Base-by-base conservation (phyloP, 2,888 invertebrate genomes). In the Leucozona laternaria region DNA sequence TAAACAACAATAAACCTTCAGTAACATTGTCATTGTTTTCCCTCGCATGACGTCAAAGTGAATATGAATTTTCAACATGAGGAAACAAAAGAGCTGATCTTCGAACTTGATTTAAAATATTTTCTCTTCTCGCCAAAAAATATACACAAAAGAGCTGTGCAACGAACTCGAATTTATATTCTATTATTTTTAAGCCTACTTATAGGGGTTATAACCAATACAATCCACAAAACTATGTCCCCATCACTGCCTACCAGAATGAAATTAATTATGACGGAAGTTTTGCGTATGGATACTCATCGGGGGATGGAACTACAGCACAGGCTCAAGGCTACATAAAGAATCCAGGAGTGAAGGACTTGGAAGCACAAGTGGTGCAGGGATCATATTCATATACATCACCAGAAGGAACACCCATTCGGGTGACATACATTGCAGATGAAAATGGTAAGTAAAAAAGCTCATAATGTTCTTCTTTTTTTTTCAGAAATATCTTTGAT, bases 311-410 rank as follows among this genome's bases (percentile, higher is more conserved):
- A 62, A 96, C 96, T 89, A 95, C 96, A 89, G 96, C 95, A 7
- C 96, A 96, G 92, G 96, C 96, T 89, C 95, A 94, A 89, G 96
- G 96, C 31, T 96, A 95, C 90, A 92, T 96, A 73, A 96, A 96
- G 92, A 96, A 95, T 89, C 93, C 94, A 50, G 95, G 96, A 22
- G 94, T 95, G 82, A 95, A 95, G 87, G 94, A 94, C 72, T 94
- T 95, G 2, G 95, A 95, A 89, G 95, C 95, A 17, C 92, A 96
- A 95, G 95, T 96, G 1, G 95, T 96, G 2, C 95, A 96, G 91
- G 97, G 97, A 55, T 95, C 95, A 50, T 96, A 95, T 90, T 94
- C 96, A 0, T 97, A 96, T 90, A 94, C 96, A 6, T 94, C 96
- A 1, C 96, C 96, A 0, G 96, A 97, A 89, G 95, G 95, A 20